Base-by-base conservation (phyloP, 2,113 vertebrate species). In the Microcebus murinus region DNA sequence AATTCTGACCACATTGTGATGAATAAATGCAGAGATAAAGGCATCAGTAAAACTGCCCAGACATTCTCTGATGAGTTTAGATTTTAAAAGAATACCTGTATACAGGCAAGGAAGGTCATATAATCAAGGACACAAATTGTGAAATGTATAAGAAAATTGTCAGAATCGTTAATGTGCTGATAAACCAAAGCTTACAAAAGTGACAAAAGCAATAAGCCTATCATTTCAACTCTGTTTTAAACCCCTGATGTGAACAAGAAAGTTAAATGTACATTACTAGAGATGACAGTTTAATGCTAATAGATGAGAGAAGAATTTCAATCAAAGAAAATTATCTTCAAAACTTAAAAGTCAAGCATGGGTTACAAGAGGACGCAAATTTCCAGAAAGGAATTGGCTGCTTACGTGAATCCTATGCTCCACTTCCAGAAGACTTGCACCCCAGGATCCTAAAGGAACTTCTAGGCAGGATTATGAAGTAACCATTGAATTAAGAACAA, bases 81-180 rank as follows among this genome's bases (percentile, higher is more conserved):
- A 52, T 52, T 94, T 93, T 31, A 59, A 89, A 96, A 96, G 65
- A 71, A 68, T 57, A 87, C 42, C 34, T 68, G 50, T 48, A 57
- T 34, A 74, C 92, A 87, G 59, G 74, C 80, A 84, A 70, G 59
- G 20, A 73, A 90, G 68, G 83, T 61, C 68, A 48, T 6, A 57
- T 39, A 96, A 87, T 59, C 91, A 90, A 97, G 87, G 82, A 85
- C 45, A 63, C 39, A 34, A 45, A 84, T 61, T 55, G 57, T 90
- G 91, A 93, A 86, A 97, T 96, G 65, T 93, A 81, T 90, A 96
- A 97, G 90, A 82, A 97, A 92, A 95, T 84, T 93, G 96, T 97
- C 96, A 97, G 93, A 93, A 95, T 81, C 45, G 18, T 94, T 94
- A 90, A 92, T 90, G 65, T 4, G 9, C 70, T 25, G 74, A 61